These are phyloP conservation scores for Eupithecia dodoneata DNA, from an alignment of 2,888 invertebrate species.

Conservation along the genomic window DNA sequence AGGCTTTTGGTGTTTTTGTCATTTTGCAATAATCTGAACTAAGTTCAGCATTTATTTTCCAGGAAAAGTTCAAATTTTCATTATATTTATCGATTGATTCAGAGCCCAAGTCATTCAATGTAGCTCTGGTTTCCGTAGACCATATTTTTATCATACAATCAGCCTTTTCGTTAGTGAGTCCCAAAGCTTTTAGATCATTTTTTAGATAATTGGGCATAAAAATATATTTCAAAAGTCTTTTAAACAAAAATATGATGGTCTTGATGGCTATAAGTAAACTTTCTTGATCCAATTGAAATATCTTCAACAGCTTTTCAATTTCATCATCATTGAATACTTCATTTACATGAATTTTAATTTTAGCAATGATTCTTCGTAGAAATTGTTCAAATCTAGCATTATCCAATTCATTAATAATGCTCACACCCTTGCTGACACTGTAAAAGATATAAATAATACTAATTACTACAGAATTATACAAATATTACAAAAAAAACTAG, in stretches of 20 bases:
- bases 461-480: too few relatives aligned
- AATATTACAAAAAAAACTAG: too few relatives aligned
- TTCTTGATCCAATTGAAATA: conserved; percentile 69
- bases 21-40: conserved; percentile 74
- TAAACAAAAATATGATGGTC: conserved; percentile 69
- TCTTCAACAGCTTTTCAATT: conserved; percentile 65
- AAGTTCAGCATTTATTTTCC: conserved; percentile 75
- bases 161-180: conserved; percentile 66
- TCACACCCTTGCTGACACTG: conserved; percentile 70
- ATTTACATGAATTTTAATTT: conserved; percentile 63
- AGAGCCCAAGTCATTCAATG: conserved; percentile 64
- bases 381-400: conserved; percentile 74
- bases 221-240: conserved; percentile 70
- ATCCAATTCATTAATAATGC: conserved; percentile 66
- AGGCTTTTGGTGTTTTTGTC: conserved; percentile 73
- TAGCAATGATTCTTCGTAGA: conserved; percentile 67
- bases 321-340: conserved; percentile 76
- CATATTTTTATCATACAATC: conserved; percentile 72
- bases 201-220: conserved; percentile 75
- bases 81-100: conserved; percentile 52
- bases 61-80: conserved; percentile 62
- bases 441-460: conserved; percentile 43
- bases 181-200: conserved; percentile 63
- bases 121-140: conserved; percentile 70
- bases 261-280: conserved; percentile 65